Evolutionary conservation across 2,888 invertebrate genomes (phyloP).

Genomic region (Synanthedon formicaeformis): DNA sequence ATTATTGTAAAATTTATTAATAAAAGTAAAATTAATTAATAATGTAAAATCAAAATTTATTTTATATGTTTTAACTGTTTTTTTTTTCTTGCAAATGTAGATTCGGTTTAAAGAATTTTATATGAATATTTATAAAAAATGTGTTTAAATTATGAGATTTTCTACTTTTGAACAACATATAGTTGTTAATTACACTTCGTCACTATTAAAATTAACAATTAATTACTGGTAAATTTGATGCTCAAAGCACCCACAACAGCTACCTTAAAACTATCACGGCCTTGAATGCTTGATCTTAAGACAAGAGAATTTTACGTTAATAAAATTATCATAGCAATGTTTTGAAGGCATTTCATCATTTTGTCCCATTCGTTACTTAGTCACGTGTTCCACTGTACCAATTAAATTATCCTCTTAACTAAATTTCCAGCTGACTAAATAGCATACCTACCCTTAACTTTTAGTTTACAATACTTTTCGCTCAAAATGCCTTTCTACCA

Average conservation of each 20-base stretch:
- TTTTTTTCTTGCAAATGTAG: no score
- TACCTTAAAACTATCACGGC: constrained; percentile 58
- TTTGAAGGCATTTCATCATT: constrained; percentile 15
- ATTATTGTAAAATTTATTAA: background rate
- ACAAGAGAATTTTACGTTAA: constrained; percentile 14
- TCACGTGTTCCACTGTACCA: background rate
- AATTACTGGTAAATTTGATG: constrained; percentile 24
- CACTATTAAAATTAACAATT: no score
- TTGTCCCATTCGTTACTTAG: background rate
- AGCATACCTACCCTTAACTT: background rate
- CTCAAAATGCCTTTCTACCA: background rate
- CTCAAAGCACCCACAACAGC: constrained; percentile 34
- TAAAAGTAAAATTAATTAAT: no score
- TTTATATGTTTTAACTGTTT: no score
- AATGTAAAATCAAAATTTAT: no score
- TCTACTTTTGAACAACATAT: no score
- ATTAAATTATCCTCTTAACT: background rate
- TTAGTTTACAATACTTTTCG: background rate
- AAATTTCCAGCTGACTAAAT: no score
- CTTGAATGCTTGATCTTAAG: constrained; percentile 39
- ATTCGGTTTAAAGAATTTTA: no score
- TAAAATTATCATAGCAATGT: constrained; percentile 14
- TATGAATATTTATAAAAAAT: background rate
- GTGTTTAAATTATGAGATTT: no score
- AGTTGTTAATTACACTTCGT: no score